phyloP scores from a whole-genome alignment of 2,888 invertebrate species.

The Myopa tessellatipennis region DNA sequence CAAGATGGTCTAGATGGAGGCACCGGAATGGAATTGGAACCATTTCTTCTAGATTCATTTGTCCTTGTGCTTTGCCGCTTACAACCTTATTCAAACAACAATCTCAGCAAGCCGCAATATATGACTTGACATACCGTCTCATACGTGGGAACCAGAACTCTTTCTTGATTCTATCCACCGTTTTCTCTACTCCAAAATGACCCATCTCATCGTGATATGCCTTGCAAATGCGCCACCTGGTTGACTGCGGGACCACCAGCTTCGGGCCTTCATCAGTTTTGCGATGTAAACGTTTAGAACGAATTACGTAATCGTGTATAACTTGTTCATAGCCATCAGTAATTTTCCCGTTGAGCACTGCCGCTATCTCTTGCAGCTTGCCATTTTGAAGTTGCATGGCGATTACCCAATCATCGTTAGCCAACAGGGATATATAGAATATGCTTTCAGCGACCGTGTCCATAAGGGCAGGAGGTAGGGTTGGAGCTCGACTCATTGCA shows the following conservation, averaged over 20 bases:
- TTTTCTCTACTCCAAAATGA: constrained; percentile 50
- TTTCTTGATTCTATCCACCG: constrained; percentile 42
- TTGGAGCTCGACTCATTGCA: constrained; percentile 34
- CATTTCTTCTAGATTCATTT: constrained; percentile 37
- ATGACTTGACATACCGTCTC: constrained; percentile 47
- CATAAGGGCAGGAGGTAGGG: constrained; percentile 2
- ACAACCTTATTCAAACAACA: constrained; percentile 45
- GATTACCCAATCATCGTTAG: constrained; percentile 14
- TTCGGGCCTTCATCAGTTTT: constrained; percentile 22
- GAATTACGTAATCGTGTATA: constrained; percentile 39
- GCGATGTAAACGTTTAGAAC: constrained; percentile 42
- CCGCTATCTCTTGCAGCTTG: not conserved
- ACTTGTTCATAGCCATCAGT: not conserved
- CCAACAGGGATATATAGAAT: not conserved
- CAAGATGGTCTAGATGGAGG: constrained; percentile 41
- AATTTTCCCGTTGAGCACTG: not conserved
- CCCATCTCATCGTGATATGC: constrained; percentile 52
- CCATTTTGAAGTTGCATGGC: constrained; percentile 27
- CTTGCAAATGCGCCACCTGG: constrained; percentile 47
- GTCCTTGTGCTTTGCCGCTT: constrained; percentile 41
- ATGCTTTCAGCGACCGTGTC: constrained; percentile 21
- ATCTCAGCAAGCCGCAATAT: constrained; percentile 44
- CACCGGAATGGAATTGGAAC: constrained; percentile 41
- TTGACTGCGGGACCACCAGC: constrained; percentile 46
- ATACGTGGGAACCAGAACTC: constrained; percentile 50